A percentile compares a stretch with the other conserved stretches of the same genome.
Evolutionary conservation across 2,888 invertebrate genomes (phyloP).

Genomic region (Seira sanloemensis): DNA sequence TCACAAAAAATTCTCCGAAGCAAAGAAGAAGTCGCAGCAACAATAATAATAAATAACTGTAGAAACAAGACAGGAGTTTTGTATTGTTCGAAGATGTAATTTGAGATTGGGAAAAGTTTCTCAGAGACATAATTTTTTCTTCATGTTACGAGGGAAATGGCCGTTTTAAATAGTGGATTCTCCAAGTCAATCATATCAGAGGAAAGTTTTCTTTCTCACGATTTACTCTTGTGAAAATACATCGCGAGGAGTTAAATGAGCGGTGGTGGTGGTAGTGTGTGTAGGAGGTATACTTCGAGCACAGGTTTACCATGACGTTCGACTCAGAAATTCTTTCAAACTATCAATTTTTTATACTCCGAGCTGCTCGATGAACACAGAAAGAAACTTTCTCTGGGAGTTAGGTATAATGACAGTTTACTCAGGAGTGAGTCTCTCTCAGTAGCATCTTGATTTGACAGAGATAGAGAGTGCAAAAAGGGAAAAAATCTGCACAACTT

Average conservation of each 20-base stretch:
- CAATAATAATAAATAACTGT: neutral
- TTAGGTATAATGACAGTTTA: neutral
- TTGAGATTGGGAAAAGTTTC: neutral
- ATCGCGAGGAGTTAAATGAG: too few species aligned
- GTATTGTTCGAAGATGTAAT: neutral
- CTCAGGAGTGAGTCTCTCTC: slow-evolving; percentile 2
- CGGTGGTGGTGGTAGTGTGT: neutral
- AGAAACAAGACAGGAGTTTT: neutral
- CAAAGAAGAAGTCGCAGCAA: neutral
- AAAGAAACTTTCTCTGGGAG: too few species aligned
- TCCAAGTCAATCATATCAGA: too few species aligned
- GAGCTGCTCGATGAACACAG: neutral
- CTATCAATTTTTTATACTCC: neutral
- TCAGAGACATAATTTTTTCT: too few species aligned
- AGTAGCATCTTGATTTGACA: slow-evolving; percentile 16
- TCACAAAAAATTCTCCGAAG: slow-evolving; percentile 1
- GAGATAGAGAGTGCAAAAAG: neutral
- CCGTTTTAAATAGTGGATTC: too few species aligned
- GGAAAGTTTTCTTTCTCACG: too few species aligned
- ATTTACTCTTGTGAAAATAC: too few species aligned
- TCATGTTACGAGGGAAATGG: too few species aligned
- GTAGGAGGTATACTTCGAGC: too few species aligned
- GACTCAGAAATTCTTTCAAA: too few species aligned
- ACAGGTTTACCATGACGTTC: too few species aligned
- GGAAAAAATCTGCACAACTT: neutral